Evolutionary conservation across 2,113 vertebrate species (phyloP), one percentile per base, ranked within the genome.

Genomic region (Tiliqua scincoides): DNA sequence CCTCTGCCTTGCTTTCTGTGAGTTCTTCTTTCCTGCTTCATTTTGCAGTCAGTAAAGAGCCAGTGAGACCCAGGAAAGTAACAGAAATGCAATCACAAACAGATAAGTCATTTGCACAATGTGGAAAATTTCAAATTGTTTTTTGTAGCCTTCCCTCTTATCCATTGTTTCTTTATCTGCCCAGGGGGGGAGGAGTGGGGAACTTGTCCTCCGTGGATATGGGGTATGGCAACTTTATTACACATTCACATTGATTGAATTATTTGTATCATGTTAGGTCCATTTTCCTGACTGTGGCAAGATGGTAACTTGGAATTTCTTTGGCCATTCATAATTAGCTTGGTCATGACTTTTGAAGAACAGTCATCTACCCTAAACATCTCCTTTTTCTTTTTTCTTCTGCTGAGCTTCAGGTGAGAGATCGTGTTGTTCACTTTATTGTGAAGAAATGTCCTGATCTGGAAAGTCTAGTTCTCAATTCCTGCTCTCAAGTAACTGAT

Each of bases 381-480:
- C 82, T 88, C 0, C 0, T 57, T 71, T 63, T 1, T 30, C 71
- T 63, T 1, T 30, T 7, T 62, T 35, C 84, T 3, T 73, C 11
- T 73, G 40, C 68, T 91, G 14, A 57, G 23, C 79, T 94, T 48
- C 88, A 96, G 93, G 89, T 95, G 27, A 91, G 70, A 62, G 89
- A 96, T 61, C 20, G 8, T 40, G 79, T 91, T 3, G 68, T 96
- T n/a, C 85, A 91, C 30, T 85, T 89, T 88, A 90, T 95, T 83
- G 91, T 94, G 52, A 94, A 72, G 48, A 91, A 86, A 6, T 95
- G 91, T 86, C 72, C 83, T 43, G 75, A 94, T 71, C 76, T 96
- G 81, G 91, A 93, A 48, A 90, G 77, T 88, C 72, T 96, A 11
- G 89, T 88, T 54, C 95, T 97, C 54, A 95, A 91, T 73, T 95